A percentile compares a stretch with the other conserved stretches of the same genome.
phyloP scores from a whole-genome alignment of 2,888 invertebrate species.

The Drosophila neotestacea region DNA sequence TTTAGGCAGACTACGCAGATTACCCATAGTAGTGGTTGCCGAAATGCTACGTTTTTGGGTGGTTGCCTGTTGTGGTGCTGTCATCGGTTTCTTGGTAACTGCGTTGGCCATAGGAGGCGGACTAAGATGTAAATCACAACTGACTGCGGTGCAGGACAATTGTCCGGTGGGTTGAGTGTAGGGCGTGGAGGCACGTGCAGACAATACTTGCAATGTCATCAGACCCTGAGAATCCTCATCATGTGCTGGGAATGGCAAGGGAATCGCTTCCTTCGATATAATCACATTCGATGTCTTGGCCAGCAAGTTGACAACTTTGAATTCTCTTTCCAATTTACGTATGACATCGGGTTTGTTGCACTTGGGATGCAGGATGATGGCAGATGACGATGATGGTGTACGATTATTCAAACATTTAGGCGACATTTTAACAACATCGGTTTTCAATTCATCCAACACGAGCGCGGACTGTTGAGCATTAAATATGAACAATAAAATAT shows the following conservation, averaged over 20 bases:
- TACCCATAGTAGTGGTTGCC: slow-evolving; percentile 4
- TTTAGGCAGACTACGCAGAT: slow-evolving; percentile 34
- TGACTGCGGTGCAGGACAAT: slow-evolving; percentile 72
- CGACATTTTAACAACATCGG: slow-evolving; percentile 50
- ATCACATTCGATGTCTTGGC: slow-evolving; percentile 51
- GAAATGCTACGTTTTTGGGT: slow-evolving; percentile 26
- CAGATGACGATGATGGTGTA: not conserved
- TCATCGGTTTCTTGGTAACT: slow-evolving; percentile 15
- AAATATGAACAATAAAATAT: slow-evolving; percentile 22
- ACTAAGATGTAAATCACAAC: slow-evolving; percentile 77
- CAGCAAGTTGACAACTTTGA: slow-evolving; percentile 61
- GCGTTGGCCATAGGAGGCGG: slow-evolving; percentile 37
- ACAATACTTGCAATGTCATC: slow-evolving; percentile 74
- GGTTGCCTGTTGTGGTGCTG: not conserved
- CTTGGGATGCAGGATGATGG: slow-evolving; percentile 64
- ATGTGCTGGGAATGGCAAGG: slow-evolving; percentile 61
- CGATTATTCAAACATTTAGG: slow-evolving; percentile 28
- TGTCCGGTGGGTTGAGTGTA: slow-evolving; percentile 72
- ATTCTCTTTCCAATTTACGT: slow-evolving; percentile 52
- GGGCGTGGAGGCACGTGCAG: slow-evolving; percentile 82
- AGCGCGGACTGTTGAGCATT: slow-evolving; percentile 37
- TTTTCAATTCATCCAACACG: slow-evolving; percentile 39
- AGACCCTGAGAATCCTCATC: slow-evolving; percentile 78
- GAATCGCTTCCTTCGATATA: slow-evolving; percentile 68
- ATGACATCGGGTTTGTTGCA: slow-evolving; percentile 57